phyloP scores from a whole-genome alignment of 2,888 invertebrate species.

The Drosophila borborema region DNA sequence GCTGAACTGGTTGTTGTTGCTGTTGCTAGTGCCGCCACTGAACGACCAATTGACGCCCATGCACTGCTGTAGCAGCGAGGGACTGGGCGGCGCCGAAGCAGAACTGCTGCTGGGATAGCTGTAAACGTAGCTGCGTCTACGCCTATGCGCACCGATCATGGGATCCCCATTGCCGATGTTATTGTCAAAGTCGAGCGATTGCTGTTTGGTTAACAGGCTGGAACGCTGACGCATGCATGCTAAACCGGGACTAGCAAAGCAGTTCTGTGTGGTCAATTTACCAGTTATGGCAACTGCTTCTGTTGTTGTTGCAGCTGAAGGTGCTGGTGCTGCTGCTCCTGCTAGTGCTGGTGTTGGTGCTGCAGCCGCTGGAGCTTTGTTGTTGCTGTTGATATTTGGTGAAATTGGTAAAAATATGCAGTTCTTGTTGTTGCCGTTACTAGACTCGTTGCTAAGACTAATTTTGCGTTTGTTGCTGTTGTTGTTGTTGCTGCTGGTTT shows the following conservation, averaged over 20 bases:
- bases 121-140: conserved; percentile 74
- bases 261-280: conserved; percentile 44
- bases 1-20: conserved; percentile 29
- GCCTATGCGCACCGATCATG: conserved; percentile 82
- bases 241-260: conserved; percentile 92
- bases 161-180: conserved; percentile 76
- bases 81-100: conserved; percentile 89
- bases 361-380: conserved; percentile 26
- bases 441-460: conserved; percentile 77
- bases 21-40: conserved; percentile 26
- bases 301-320: conserved; percentile 9
- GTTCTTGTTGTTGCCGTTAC: conserved; percentile 89
- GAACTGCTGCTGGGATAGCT: conserved; percentile 78
- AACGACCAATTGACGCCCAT: conserved; percentile 60
- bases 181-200: conserved; percentile 80
- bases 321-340: conserved; percentile 7
- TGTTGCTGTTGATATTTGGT: conserved; percentile 85
- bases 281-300: conserved; percentile 14
- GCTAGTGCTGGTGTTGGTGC: conserved; percentile 2
- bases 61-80: conserved; percentile 84
- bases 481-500: conserved; percentile 20
- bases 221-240: conserved; percentile 91
- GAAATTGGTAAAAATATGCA: conserved; percentile 95
- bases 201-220: conserved; percentile 83
- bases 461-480: conserved; percentile 82